Percentiles rank a stretch among this genome's conserved stretches.
These are phyloP conservation scores for Zophobas atratus DNA, from an alignment of 1,140 invertebrate species.

Conservation along the genomic window DNA sequence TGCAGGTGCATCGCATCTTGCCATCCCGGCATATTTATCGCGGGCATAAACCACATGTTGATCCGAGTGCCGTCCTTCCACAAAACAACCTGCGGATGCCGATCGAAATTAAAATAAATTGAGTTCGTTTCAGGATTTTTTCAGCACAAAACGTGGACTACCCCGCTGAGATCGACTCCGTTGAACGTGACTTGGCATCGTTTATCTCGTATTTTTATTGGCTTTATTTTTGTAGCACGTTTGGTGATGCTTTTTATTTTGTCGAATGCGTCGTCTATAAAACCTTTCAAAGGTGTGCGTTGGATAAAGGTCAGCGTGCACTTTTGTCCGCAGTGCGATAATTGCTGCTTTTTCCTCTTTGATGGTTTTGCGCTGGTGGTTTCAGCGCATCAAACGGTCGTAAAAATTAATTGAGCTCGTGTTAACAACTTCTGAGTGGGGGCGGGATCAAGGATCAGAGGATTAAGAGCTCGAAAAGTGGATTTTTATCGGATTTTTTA, in stretches of 20 bases:
- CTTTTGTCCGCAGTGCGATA: no score
- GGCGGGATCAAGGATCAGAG: no score
- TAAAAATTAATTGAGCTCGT: constrained; percentile 4
- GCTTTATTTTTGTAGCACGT: constrained; percentile 10
- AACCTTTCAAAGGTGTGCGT: no score
- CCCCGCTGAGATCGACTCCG: constrained; percentile 16
- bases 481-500: no score
- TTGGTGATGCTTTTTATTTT: no score
- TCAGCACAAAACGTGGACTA: constrained; percentile 26
- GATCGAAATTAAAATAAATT: constrained; percentile 37
- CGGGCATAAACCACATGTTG: constrained; percentile 28
- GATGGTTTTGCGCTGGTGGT: background rate
- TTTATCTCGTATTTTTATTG: constrained; percentile 22
- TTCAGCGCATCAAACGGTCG: constrained; percentile 4
- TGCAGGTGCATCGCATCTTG: constrained; percentile 30
- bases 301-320: no score
- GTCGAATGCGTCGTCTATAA: no score
- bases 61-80: constrained; percentile 7
- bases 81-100: constrained; percentile 15
- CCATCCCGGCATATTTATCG: constrained; percentile 18
- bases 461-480: no score
- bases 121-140: constrained; percentile 37
- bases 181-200: constrained; percentile 32
- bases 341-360: background rate
- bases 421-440: no score